A percentile compares a stretch with the other conserved stretches of the same genome.
These are phyloP conservation scores for Balaeniceps rex DNA, from an alignment of 2,113 vertebrate genomes.

Conservation along the genomic window DNA sequence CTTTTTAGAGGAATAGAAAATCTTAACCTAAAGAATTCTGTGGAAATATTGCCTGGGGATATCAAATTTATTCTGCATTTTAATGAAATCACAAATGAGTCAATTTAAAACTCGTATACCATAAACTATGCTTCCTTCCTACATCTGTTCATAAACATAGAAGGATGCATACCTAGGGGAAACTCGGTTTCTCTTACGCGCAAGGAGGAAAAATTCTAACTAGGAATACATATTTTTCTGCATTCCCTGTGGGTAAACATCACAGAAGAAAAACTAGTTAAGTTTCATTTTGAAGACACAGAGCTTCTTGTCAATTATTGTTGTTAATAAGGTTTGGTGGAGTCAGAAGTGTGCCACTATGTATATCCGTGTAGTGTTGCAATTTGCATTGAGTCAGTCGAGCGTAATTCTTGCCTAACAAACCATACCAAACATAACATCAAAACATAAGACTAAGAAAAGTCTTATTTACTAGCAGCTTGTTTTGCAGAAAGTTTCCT, in stretches of 20 bases:
- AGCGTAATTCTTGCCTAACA: slow-evolving; percentile 10
- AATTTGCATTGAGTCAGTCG: not conserved
- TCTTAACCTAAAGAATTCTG: slow-evolving; percentile 19
- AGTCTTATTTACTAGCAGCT: not conserved
- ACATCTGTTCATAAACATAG: slow-evolving; percentile 46
- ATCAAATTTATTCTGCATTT: slow-evolving; percentile 52
- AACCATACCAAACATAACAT: not conserved
- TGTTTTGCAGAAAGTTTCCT: not conserved
- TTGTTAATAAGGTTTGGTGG: slow-evolving; percentile 5
- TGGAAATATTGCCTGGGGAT: slow-evolving; percentile 43
- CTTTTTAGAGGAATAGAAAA: slow-evolving; percentile 10
- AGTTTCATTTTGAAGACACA: not conserved
- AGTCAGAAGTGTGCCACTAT: not conserved
- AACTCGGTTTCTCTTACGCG: not conserved
- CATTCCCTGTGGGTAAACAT: slow-evolving; percentile 4
- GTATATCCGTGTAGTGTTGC: not conserved
- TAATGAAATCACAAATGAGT: slow-evolving; percentile 63
- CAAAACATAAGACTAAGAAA: not conserved
- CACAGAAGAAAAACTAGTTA: slow-evolving; percentile 1
- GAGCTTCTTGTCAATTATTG: not conserved
- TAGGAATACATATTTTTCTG: not conserved
- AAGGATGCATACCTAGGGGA: slow-evolving; percentile 14
- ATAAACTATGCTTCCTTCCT: slow-evolving; percentile 44
- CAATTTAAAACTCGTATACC: slow-evolving; percentile 45
- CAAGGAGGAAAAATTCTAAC: not conserved